Conservation (phyloP, 2,888 invertebrate genomes). For the Aphodius sticticus region DNA sequence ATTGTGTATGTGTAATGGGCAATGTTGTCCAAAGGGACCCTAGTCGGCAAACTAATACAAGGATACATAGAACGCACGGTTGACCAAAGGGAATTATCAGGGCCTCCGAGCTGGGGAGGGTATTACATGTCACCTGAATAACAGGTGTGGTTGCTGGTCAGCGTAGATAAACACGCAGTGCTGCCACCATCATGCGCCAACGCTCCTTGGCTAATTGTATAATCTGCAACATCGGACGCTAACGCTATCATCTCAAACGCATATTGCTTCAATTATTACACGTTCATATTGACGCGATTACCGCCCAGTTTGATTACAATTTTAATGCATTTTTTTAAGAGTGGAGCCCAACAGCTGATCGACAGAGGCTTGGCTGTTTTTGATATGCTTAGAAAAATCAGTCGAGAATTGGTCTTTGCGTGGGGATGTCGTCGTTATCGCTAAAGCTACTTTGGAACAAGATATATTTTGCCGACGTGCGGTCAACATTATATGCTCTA, state of each 20-base stretch:
- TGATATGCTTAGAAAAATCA: no score
- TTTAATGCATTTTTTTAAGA: no score
- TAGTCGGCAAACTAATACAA: conserved; percentile 8
- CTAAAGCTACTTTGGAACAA: no score
- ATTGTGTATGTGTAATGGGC: neutral
- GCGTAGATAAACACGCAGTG: neutral
- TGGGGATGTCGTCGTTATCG: no score
- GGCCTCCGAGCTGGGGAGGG: neutral
- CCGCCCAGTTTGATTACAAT: no score
- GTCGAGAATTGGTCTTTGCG: no score
- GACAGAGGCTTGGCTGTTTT: no score
- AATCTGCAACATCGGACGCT: neutral
- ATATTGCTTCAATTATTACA: neutral
- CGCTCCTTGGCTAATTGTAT: neutral
- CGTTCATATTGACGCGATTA: no score
- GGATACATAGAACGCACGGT: neutral
- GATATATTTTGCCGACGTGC: no score
- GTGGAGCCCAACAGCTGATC: no score
- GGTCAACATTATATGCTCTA: no score
- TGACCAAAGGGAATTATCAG: neutral
- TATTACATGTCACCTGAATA: neutral
- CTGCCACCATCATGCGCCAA: neutral
- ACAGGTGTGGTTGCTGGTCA: conserved; percentile 4
- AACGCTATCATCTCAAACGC: neutral
- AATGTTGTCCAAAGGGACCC: neutral